Evolutionary conservation across 2,113 vertebrate genomes (phyloP).

Genomic region (Phocoena phocoena): DNA sequence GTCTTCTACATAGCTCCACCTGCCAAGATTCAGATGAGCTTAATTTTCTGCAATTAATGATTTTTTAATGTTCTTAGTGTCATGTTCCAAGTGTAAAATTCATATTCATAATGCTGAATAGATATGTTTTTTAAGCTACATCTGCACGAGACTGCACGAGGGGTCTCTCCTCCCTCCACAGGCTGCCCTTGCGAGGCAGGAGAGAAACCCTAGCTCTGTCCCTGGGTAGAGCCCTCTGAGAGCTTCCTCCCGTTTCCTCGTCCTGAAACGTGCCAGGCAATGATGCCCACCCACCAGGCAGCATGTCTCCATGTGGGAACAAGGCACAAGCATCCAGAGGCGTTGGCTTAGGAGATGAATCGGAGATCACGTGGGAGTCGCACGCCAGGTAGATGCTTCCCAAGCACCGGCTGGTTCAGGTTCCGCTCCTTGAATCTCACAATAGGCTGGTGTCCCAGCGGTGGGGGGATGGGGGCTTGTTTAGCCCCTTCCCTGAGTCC

Average conservation of each 20-base stretch:
- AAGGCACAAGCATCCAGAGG: fast-evolving
- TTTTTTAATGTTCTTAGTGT: background rate
- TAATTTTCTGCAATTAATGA: background rate
- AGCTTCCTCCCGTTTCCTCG: too few relatives aligned
- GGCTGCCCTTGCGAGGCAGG: background rate
- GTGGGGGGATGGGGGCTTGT: background rate
- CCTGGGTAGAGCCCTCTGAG: background rate
- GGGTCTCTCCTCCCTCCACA: too few relatives aligned
- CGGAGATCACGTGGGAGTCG: fast-evolving
- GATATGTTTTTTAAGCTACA: background rate
- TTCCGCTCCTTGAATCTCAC: background rate
- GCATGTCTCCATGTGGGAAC: background rate
- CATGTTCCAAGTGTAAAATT: background rate
- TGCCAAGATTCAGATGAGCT: background rate
- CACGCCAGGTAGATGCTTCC: fast-evolving
- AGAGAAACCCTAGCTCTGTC: background rate
- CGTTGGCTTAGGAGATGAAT: too few relatives aligned
- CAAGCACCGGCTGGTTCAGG: background rate
- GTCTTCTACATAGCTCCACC: background rate
- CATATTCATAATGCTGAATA: background rate
- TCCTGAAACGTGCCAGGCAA: background rate
- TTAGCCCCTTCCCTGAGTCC: background rate
- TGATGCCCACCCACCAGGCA: background rate
- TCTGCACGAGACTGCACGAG: too few relatives aligned
- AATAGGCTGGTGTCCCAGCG: background rate